Base-by-base conservation (phyloP, 2,113 vertebrate genomes). In the Dendropsophus ebraccatus region DNA sequence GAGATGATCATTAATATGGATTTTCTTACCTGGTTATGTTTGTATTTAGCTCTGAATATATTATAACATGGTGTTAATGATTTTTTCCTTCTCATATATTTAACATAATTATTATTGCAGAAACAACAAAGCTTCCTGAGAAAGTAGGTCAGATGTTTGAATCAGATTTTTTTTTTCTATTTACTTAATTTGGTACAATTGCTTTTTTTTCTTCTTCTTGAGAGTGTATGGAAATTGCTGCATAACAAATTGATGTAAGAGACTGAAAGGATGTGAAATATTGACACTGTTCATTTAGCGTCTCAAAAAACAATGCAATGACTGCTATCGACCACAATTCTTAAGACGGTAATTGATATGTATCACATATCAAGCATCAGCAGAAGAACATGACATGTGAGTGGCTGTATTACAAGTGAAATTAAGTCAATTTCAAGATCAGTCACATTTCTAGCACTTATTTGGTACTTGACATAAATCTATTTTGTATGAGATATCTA, bases 321-420 rank as follows among this genome's bases (percentile, higher is more conserved):
- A 78, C 74, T 54, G 13, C 60, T n/a, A 54, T 69, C 60, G 10
- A 69, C 56, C 60, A 45, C 17, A 79, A 28, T 25, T 85, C 45
- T 52, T 25, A 12, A 56, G 62, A 70, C 7, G 32, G 49, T 79
- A 70, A 78, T 85, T 85, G 74, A 85, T 78, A 47, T 56, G 84
- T 69, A 50, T 77, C 73, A 49, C 73, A 67, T 77, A 67, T 85
- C 73, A 85, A 52, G 73, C 47, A 49, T 77, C 41, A 67, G 14
- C 16, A 37, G 41, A 62, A 67, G 54, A 76, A n/a, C 52, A 76
- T 77, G 58, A 67, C 9, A 85, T 67, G 30, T 13, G 52, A 19
- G 76, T 37, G 47, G 47, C 23, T 11, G 28, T 52, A 67, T 75
- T 37, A 50, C 10, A 30, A 67, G 73, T 17, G 58, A 65, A 65